These are phyloP conservation scores for Gila robusta DNA, from an alignment of 2,797 vertebrate species.

Conservation along the genomic window DNA sequence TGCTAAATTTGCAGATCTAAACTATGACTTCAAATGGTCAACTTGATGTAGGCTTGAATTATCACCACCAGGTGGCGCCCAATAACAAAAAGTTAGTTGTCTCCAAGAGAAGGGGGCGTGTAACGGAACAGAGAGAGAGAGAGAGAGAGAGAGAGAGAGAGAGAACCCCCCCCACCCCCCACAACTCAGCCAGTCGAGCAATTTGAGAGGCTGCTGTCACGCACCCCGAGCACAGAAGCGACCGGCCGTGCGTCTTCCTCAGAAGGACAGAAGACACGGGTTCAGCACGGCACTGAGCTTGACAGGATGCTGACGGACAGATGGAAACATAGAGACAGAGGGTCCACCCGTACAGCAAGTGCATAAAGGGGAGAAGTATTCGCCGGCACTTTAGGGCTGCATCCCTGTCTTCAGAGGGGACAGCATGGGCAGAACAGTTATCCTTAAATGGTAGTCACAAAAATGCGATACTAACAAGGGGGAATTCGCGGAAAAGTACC, in stretches of 20 bases:
- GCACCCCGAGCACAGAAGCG: conserved; percentile 64
- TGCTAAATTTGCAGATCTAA: background rate
- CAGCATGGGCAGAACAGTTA: conserved; percentile 51
- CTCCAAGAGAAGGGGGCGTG: conserved; percentile 42
- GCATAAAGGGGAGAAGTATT: conserved; percentile 49
- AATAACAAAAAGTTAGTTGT: conserved; percentile 11
- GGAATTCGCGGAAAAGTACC: conserved; percentile 46
- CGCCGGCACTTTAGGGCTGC: conserved; percentile 39
- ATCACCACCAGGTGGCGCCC: conserved; percentile 55
- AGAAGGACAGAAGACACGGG: conserved; percentile 37
- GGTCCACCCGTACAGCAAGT: conserved; percentile 55
- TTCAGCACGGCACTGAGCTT: conserved; percentile 28
- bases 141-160: conserved; percentile 38
- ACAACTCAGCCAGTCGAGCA: conserved; percentile 46
- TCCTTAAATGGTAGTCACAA: conserved; percentile 52
- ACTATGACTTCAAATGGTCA: background rate
- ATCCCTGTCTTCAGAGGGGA: conserved; percentile 25
- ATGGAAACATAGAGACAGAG: conserved; percentile 58
- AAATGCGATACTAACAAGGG: conserved; percentile 39
- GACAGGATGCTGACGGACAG: conserved; percentile 67
- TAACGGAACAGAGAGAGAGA: conserved; percentile 22
- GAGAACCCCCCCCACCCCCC: conserved; percentile 24
- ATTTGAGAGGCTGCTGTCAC: conserved; percentile 56
- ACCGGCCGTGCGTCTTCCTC: conserved; percentile 47
- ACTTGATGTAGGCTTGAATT: background rate